Conservation (phyloP, 2,888 invertebrate genomes). For the Chaitophorus viminalis region DNA sequence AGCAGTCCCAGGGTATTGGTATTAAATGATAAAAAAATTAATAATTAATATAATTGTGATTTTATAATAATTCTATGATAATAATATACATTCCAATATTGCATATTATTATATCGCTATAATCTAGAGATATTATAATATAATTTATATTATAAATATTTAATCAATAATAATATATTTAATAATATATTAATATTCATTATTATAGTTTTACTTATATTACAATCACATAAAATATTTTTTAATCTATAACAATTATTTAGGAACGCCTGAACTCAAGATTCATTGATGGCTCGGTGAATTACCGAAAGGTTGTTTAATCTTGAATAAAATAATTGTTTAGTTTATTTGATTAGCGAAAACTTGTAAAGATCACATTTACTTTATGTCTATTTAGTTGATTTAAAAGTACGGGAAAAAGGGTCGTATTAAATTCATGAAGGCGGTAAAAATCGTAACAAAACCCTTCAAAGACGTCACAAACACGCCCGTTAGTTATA, state of each 20-base stretch:
- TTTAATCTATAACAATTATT: neutral
- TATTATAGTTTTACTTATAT: too few relatives aligned
- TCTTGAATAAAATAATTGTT: neutral
- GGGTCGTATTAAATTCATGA: constrained; percentile 9
- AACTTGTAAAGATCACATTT: constrained; percentile 1
- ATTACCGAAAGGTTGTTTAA: neutral
- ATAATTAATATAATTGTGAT: too few relatives aligned
- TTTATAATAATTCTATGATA: too few relatives aligned
- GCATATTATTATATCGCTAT: too few relatives aligned
- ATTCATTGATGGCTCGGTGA: neutral
- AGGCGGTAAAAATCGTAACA: constrained; percentile 21
- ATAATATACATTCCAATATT: too few relatives aligned
- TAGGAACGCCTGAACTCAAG: neutral
- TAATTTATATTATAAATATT: too few relatives aligned
- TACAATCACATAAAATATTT: neutral
- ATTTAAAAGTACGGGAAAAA: neutral
- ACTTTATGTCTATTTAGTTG: neutral
- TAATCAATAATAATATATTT: too few relatives aligned
- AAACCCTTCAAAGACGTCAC: constrained; percentile 42
- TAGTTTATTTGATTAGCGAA: neutral
- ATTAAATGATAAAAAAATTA: too few relatives aligned
- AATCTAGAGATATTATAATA: too few relatives aligned
- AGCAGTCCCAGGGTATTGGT: too few relatives aligned
- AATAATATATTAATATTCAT: too few relatives aligned
- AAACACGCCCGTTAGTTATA: constrained; percentile 45